A percentile compares a stretch with the other conserved stretches of the same genome.
These are phyloP conservation scores for Leucopternis melanops DNA, from an alignment of 2,113 vertebrate genomes.

Conservation along the genomic window DNA sequence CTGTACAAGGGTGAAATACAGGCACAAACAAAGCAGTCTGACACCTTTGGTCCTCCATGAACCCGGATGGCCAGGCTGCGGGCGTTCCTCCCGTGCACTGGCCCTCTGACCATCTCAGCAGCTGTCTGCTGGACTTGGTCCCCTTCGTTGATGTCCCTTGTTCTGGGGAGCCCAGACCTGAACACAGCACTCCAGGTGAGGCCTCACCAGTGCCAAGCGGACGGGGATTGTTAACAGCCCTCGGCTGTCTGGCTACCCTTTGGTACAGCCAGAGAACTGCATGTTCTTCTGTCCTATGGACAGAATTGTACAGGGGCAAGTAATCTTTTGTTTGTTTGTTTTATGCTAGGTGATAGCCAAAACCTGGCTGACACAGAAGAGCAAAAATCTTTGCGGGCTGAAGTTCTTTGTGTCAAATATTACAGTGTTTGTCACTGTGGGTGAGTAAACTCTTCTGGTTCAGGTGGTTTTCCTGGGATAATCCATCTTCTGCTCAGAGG, in stretches of 20 bases:
- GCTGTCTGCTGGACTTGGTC: not conserved
- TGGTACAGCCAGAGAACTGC: fast-evolving
- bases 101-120: no score
- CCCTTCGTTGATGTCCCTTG: no score
- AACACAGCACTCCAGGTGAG: not conserved
- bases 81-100: no score
- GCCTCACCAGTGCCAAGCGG: no score
- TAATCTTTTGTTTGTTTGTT: not conserved
- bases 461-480: not conserved
- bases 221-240: not conserved
- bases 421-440: not conserved
- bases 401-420: not conserved
- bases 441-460: not conserved
- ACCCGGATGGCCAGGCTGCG: fast-evolving
- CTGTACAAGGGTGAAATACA: not conserved
- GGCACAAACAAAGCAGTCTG: no score
- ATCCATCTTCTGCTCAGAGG: not conserved
- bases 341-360: not conserved
- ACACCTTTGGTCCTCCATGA: not conserved
- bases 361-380: not conserved
- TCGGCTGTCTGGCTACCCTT: fast-evolving
- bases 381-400: not conserved
- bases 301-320: not conserved
- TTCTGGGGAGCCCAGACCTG: not conserved
- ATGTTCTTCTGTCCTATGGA: no score